A percentile compares a stretch with the other conserved stretches of the same genome.
Evolutionary conservation across 1,140 invertebrate genomes (phyloP).

Genomic region (Magallana angulata): DNA sequence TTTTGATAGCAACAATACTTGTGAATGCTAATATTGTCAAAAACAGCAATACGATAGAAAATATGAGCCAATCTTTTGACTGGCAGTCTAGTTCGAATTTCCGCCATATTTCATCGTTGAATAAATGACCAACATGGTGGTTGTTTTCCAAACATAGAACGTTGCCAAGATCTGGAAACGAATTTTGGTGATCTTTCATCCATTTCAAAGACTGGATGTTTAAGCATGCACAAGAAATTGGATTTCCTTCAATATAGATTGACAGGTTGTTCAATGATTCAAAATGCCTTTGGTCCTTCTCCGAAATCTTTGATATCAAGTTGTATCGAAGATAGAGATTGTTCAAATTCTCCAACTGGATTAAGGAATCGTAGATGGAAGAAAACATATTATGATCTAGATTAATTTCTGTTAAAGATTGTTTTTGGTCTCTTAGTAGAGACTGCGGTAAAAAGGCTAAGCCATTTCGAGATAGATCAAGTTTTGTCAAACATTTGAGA

Average conservation of each 20-base stretch:
- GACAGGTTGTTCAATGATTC: not conserved
- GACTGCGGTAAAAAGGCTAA: not conserved
- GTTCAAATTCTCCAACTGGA: not conserved
- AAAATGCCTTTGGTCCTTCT: not conserved
- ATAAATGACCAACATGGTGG: not conserved
- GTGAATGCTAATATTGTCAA: not conserved
- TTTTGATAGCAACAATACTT: not conserved
- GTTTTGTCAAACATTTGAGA: not conserved
- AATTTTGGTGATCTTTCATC: not conserved
- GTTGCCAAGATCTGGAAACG: not conserved
- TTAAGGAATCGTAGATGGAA: not conserved
- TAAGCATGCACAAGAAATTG: not conserved
- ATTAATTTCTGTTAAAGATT: conserved; percentile 9
- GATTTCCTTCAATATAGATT: not conserved
- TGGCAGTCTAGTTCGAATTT: not conserved
- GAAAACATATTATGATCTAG: not conserved
- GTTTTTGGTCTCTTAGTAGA: not conserved
- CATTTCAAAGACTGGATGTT: not conserved
- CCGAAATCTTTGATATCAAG: not conserved
- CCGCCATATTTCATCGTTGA: not conserved
- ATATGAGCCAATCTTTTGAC: not conserved
- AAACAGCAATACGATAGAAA: not conserved
- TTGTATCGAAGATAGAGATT: not conserved
- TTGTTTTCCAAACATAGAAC: not conserved
- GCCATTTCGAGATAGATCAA: not conserved